Base-by-base conservation (phyloP, 2,113 vertebrate species). In the Erythrocebus patas region DNA sequence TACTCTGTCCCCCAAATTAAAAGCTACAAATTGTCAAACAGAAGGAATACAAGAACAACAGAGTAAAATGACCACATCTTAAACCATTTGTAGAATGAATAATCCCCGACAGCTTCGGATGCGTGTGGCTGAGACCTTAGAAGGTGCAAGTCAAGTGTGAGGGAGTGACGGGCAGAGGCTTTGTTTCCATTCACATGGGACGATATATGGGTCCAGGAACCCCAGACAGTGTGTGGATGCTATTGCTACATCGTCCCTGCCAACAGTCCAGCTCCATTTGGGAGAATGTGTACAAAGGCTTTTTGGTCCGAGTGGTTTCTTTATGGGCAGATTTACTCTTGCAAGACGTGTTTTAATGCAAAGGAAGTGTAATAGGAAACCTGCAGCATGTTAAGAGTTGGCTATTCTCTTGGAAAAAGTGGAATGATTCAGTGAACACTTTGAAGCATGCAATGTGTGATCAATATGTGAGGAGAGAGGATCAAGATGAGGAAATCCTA, bases 401-500 rank as follows among this genome's bases (percentile, higher is more conserved):
- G 87, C 25, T 81, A 43, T 50, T 91, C 50, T 89, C 83, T 93
- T 61, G 50, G 80, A 92, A 78, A 87, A 97, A 95, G 75, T 87
- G 55, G 64, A 45, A 73, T 87, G 87, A 92, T 97, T 82, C 86
- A 93, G 70, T n/a, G 79, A 83, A 76, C 61, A 80, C 95, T 94
- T 83, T 81, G 95, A 96, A 96, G 91, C 84, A 83, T 40, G 90
- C 82, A 80, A 35, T 45, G 75, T 93, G 64, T 93, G 88, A 95
- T 94, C 64, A 12, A 27, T 94, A 92, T 32, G 86, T 80, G 38
- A 38, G 87, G 48, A 92, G 68, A 61, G 61, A 91, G 50, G 84
- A 89, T 89, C 45, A 73, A 88, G 96, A 95, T 0, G 32, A 96
- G 80, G 87, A 93, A 97, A 92, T 90, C 91, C 90, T 84, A 96